Base-by-base conservation (phyloP, 2,113 vertebrate species). In the Chaetops frenatus region DNA sequence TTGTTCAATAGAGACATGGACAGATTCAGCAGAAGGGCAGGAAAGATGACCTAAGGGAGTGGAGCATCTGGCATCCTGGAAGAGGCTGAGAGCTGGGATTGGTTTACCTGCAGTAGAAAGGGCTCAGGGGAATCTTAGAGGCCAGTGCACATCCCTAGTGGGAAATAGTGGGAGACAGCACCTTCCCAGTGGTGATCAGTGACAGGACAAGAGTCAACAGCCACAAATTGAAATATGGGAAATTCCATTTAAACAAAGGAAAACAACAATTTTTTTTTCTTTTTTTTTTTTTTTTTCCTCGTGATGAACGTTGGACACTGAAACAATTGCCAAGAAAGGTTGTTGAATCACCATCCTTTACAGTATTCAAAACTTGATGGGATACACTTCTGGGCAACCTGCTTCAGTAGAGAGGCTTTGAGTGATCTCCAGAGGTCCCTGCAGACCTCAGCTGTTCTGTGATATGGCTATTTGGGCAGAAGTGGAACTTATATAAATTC, bases 201-300 rank as follows among this genome's bases (percentile, higher is more conserved):
- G 45, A 45, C 22, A 45, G 42, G 45, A 24, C 10, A 22, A 21
- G 44, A 35, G 40, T 23, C 27, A 50, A 11, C 18, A 45, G 38
- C 53, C 40, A 47, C 53, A 56, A 48, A 77, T 0, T 36, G n/a
- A 13, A 83, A 42, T 42, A 24, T 0, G 6, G 13, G 12, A 67
- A 73, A 65, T 54, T 42, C 18, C 15, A 58, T 18, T 57, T 22
- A n/a, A 73, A 36, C 13, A 35, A 72, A 60, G 31, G 2, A 50
- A 66, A 74, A 3, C 3, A 35, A 25, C 3, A 11, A 19, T 4
- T 12, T 11, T 42, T 18, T 47, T 5, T 7, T 27, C 25, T 56
- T n/a, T 8, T 9, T 36, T 10, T 22, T 23, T 4, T 0, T 71
- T n/a, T 8, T 9, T 36, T 10, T 22, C 19, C 3, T 0, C 67